Percentiles rank a stretch among this genome's conserved stretches.
Conservation (phyloP, 2,113 vertebrate genomes). For the Cryptotis parvus region DNA sequence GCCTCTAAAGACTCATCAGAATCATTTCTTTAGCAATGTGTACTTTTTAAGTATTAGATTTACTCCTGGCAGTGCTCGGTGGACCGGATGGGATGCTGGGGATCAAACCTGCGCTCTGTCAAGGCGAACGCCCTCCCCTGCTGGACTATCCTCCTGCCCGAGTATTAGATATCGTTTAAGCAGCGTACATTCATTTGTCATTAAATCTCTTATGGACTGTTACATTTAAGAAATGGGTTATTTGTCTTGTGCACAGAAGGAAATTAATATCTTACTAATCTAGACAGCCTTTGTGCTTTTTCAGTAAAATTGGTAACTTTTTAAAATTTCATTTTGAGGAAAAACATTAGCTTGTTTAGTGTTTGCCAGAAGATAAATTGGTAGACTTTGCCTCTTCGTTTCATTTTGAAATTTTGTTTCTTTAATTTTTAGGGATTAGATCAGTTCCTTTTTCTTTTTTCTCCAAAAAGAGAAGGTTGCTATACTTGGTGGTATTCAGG, state of each 20-base stretch:
- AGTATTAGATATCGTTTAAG: constrained; percentile 43
- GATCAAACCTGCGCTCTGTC: too few relatives aligned
- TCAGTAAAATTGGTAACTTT: neutral
- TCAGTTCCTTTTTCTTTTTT: neutral
- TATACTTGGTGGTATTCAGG: too few relatives aligned
- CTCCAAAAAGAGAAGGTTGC: too few relatives aligned
- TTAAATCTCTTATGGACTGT: constrained; percentile 9
- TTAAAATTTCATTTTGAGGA: neutral
- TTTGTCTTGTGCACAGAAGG: neutral
- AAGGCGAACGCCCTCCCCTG: too few relatives aligned
- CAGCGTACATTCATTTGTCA: neutral
- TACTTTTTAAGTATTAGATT: neutral
- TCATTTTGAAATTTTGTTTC: neutral
- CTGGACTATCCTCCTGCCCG: neutral
- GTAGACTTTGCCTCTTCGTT: constrained; percentile 10
- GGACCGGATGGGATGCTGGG: too few relatives aligned
- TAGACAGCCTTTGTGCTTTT: neutral
- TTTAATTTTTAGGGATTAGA: too few relatives aligned
- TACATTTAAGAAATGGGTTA: neutral
- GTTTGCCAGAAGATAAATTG: constrained; percentile 39
- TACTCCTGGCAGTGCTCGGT: too few relatives aligned
- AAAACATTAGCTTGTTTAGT: constrained; percentile 13
- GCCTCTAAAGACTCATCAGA: too few relatives aligned
- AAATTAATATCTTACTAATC: neutral
- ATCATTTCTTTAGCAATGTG: too few relatives aligned